These are phyloP conservation scores for Lasioglossum marginatum DNA, from an alignment of 2,888 invertebrate genomes.

Conservation along the genomic window DNA sequence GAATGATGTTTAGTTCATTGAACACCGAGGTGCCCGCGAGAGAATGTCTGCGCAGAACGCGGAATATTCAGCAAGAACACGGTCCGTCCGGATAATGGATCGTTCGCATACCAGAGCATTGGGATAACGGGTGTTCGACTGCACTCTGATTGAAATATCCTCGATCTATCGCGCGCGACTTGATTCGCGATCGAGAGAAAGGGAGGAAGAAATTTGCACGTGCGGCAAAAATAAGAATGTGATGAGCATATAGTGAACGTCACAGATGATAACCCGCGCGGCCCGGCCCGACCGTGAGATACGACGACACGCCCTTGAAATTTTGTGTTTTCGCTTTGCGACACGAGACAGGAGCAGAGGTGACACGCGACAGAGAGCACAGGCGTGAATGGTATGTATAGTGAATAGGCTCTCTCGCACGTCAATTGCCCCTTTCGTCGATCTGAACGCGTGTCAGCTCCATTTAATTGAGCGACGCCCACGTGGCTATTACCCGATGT, in stretches of 20 bases:
- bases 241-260: neutral
- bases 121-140: neutral
- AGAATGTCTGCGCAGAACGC: neutral
- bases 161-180: neutral
- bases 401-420: neutral
- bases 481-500: neutral
- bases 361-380: neutral
- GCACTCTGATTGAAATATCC: neutral
- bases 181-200: neutral
- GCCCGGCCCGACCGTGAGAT: neutral
- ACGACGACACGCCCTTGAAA: conserved; percentile 49
- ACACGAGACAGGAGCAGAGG: neutral
- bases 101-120: conserved; percentile 10
- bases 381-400: conserved; percentile 6
- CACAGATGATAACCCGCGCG: neutral
- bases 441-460: conserved; percentile 26
- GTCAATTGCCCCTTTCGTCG: conserved; percentile 15
- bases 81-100: neutral
- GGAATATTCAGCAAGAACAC: neutral
- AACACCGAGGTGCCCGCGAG: neutral
- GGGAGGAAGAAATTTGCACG: neutral
- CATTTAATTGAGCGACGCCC: neutral
- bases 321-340: conserved; percentile 46
- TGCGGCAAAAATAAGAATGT: neutral
- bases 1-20: neutral